Evolutionary conservation across 64 coral and sea anemone genomes (phyloP).

Genomic region (Pachyseris speciosa): DNA sequence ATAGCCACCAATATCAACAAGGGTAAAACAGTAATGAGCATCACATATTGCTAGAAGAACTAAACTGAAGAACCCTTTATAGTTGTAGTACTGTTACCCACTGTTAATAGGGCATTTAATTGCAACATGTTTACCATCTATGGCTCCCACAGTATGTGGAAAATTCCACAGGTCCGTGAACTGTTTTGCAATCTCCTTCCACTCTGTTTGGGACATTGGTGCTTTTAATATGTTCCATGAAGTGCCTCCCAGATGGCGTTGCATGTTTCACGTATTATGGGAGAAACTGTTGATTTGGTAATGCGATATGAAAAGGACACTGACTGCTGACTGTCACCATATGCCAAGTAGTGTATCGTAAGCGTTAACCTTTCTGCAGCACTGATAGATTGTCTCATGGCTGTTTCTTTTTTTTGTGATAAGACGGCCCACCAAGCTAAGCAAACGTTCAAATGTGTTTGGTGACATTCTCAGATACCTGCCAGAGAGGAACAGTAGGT

Average conservation of each 20-base stretch:
- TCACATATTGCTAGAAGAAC: constrained; percentile 27
- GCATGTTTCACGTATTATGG: constrained; percentile 28
- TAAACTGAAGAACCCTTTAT: constrained; percentile 50
- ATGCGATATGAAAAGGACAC: constrained; percentile 17
- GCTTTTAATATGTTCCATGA: background rate
- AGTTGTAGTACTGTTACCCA: constrained; percentile 24
- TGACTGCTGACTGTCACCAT: constrained; percentile 43
- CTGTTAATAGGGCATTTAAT: constrained; percentile 22
- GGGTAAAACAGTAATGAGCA: constrained; percentile 8
- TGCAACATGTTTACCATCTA: constrained; percentile 28
- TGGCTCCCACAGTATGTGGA: constrained; percentile 1
- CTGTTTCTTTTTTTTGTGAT: background rate
- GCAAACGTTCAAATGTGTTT: too few species aligned
- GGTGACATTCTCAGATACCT: too few species aligned
- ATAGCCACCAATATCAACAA: constrained; percentile 44
- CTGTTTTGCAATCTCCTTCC: background rate
- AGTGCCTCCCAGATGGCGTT: constrained; percentile 31
- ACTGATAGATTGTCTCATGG: constrained; percentile 23
- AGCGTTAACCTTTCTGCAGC: background rate
- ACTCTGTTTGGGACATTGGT: background rate
- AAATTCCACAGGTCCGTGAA: constrained; percentile 31
- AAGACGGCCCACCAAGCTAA: background rate
- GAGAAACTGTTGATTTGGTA: constrained; percentile 51
- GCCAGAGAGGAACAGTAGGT: too few species aligned
- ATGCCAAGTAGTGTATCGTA: constrained; percentile 23